Evolutionary conservation across 1,140 invertebrate species (phyloP), one percentile per base, ranked within the genome.

Genomic region (Drosophila albomicans): DNA sequence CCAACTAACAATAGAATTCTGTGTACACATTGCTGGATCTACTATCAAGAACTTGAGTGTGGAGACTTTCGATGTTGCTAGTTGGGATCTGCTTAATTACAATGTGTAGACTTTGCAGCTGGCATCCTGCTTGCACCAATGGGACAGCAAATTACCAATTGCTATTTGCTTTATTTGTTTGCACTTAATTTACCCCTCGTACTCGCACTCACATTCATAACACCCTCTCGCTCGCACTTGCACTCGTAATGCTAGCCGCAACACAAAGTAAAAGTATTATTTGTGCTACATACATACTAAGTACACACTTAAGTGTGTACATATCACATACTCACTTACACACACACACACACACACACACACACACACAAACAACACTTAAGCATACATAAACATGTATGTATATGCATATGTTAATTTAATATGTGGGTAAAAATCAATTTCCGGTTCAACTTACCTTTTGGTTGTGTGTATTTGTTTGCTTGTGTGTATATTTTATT

Each of bases 351-450:
- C 8, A 15, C 25, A n/a, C n/a, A 54, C 48, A 30, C 38, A 59
- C 7, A 5, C 32, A 51, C 10, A 32, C 38, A 15, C 8, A 15
- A 13, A 73, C 41, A 51, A 6, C 32, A 15, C 35, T 46, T 64
- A 32, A 38, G 52, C 48, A 49, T 65, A 49, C 52, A 38, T 48
- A 62, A 13, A 25, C 30, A 38, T 46, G 20, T 25, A 54, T 46
- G 30, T 54, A 65, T 56, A 65, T 65, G 45, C 51, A 65, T 71
- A 57, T 54, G 43, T 61, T 54, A 45, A 52, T 61, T 46, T 32
- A 38, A 32, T 66, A 73, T 74, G 49, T 45, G 57, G 65, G 66
- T 58, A 75, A 75, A 75, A 75, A 75, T 75, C 72, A 75, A 75
- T 75, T 75, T 75, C 72, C 68, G 62, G 61, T 62, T 76, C 46